phyloP scores from a whole-genome alignment of 2,888 invertebrate species.

The Digitonthophagus gazella region DNA sequence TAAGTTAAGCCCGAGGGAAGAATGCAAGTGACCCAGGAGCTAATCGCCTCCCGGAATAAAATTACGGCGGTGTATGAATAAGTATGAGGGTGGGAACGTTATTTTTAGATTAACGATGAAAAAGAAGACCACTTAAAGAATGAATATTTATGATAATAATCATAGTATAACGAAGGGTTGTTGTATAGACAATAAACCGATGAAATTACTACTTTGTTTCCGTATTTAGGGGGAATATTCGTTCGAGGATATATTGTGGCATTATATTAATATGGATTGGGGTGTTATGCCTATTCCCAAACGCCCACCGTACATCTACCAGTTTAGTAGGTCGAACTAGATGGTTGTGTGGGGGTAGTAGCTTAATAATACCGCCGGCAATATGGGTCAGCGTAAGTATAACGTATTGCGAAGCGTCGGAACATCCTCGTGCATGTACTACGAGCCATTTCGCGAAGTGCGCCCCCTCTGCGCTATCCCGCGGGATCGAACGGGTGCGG shows the following conservation, averaged over 20 bases:
- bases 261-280: not conserved
- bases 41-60: not conserved
- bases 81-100: not conserved
- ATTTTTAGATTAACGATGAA: not conserved
- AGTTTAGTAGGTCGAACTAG: not conserved
- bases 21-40: not conserved
- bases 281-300: not conserved
- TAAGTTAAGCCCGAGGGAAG: conserved; percentile 1
- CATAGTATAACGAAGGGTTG: not conserved
- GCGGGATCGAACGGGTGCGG: not conserved
- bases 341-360: not conserved
- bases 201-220: not conserved
- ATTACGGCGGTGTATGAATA: not conserved
- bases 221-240: no score
- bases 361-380: not conserved
- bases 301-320: not conserved
- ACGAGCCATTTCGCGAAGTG: not conserved
- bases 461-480: not conserved
- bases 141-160: not conserved
- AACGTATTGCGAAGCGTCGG: not conserved
- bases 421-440: not conserved
- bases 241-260: no score
- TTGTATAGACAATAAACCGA: not conserved
- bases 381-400: not conserved
- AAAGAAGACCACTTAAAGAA: not conserved